Evolutionary conservation across 2,888 invertebrate species (phyloP), one percentile per base, ranked within the genome.

Genomic region (Antheraea assamensis): DNA sequence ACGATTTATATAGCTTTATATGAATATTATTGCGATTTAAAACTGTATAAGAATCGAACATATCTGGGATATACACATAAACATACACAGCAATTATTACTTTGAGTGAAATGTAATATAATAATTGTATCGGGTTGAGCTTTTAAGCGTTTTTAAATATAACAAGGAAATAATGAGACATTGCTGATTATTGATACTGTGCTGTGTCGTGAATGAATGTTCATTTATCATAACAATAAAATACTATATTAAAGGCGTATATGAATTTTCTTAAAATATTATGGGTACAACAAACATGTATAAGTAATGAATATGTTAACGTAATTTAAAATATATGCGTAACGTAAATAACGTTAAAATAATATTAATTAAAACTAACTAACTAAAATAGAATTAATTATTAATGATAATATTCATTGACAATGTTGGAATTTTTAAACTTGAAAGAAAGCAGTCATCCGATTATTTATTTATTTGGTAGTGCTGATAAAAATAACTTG

Each of bases 1-100:
- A 61, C 35, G 66, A 66, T 66, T 83, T 55, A 58, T 70, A 55
- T 73, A 55, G 70, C 42, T 68, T 70, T 70, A 73, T 27, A 55
- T 72, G 24, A 70, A 72, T 55, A 70, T 73, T 58, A 35, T 58
- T 27, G 70, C 42, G 73, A 55, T 55, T 52, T 13, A 64, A 64
- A 68, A 68, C 35, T 68, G 7, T 21, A 21, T 68, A 71, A 74
- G 66, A 71, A 55, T 71, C 66, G 66, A 66, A 74, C 74, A 74
- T 74, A 74, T 74, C 74, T 72, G 71, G 68, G 52, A 74, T 49
- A 70, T 70, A 31, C 47, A 61, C 31, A 10, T 27, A 61, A 61
- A 19, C 35, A 68, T 68, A 30, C 61, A 64, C 27, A 61, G 0
- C 61, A 30, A 64, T 64, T 64, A 17, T 30, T 64, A 64, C 30